phyloP scores from a whole-genome alignment of 2,888 invertebrate genomes.

The Eupithecia dodoneata region DNA sequence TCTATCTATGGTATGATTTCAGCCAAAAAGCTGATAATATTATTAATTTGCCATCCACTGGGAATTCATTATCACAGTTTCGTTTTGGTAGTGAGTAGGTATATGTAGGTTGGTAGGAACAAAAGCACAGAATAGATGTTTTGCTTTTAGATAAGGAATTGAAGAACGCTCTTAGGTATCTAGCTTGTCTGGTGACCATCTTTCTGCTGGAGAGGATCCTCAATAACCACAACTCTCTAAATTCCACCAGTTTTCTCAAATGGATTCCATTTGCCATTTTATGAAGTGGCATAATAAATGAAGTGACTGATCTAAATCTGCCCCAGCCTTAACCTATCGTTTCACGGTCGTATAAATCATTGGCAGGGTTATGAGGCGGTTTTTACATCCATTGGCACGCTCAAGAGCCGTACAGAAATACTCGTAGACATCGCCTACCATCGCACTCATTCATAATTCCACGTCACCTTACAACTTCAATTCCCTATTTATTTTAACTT shows the following conservation, averaged over 20 bases:
- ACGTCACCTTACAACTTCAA: conserved; percentile 57
- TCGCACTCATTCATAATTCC: conserved; percentile 73
- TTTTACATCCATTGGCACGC: conserved; percentile 76
- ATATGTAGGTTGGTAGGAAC: neutral
- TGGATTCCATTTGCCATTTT: neutral
- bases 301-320: conserved; percentile 25
- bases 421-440: conserved; percentile 72
- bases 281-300: conserved; percentile 1
- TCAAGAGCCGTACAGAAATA: conserved; percentile 80
- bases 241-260: neutral
- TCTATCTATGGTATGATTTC: no score
- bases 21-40: neutral
- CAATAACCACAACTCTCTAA: neutral
- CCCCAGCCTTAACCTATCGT: conserved; percentile 57
- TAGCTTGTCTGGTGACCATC: neutral
- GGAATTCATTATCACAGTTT: neutral
- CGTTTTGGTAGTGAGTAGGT: neutral
- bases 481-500: conserved; percentile 56
- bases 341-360: conserved; percentile 74
- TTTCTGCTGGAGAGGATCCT: neutral
- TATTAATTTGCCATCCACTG: no score
- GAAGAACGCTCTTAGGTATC: neutral
- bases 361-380: conserved; percentile 72
- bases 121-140: neutral
- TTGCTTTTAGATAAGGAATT: neutral